Conservation (phyloP, 2,797 vertebrate species). For the Myotis vivesi region DNA sequence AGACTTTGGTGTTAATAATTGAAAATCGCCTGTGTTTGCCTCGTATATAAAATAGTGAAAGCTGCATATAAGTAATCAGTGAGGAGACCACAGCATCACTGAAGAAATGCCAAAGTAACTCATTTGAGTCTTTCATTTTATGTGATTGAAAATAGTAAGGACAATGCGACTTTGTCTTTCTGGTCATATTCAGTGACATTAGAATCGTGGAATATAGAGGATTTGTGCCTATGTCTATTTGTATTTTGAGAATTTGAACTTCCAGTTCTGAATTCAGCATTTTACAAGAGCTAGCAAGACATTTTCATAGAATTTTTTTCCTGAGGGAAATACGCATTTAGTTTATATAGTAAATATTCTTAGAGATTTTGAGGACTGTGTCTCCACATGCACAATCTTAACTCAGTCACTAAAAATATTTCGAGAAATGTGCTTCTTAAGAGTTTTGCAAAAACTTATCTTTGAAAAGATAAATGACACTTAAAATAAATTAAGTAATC, state of each 20-base stretch:
- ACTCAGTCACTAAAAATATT: neutral
- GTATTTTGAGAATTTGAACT: conserved; percentile 2
- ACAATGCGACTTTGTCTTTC: neutral
- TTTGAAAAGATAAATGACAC: neutral
- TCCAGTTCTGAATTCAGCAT: conserved; percentile 19
- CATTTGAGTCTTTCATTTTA: neutral
- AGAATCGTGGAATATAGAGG: neutral
- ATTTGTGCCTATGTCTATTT: neutral
- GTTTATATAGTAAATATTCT: neutral
- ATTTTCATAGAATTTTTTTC: neutral
- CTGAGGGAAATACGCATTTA: neutral
- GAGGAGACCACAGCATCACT: neutral
- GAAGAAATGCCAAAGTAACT: neutral
- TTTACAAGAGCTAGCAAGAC: neutral
- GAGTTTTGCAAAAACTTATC: neutral
- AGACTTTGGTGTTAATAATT: conserved; percentile 28
- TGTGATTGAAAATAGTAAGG: neutral
- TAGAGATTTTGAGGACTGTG: neutral
- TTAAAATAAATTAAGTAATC: neutral
- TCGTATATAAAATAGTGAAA: conserved; percentile 20
- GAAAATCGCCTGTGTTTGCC: neutral
- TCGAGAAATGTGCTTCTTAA: conserved; percentile 1
- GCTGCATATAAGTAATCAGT: neutral
- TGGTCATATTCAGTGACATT: neutral
- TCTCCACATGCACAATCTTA: neutral